Base-by-base conservation (phyloP, 2,113 vertebrate species). In the Amia ocellicauda region DNA sequence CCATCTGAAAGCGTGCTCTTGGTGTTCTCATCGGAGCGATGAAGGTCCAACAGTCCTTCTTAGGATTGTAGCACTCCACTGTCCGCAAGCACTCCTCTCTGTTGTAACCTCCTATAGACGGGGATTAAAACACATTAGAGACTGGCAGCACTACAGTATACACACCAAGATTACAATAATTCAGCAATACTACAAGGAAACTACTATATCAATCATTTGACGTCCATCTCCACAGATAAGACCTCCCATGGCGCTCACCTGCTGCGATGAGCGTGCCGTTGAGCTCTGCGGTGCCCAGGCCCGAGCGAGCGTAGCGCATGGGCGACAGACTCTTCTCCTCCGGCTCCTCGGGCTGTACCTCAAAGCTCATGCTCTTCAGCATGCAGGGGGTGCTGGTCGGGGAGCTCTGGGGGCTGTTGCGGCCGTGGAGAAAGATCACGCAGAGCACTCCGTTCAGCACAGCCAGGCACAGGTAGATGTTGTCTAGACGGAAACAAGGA, bases 1-100 rank as follows among this genome's bases (percentile, higher is more conserved):
- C 93, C 97, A 99, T 99, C 79, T 99, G 97, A 82, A 99, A 99
- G 42, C 97, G 92, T 59, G 97, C 97, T 79, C 97, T 87, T 0
- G 97, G 95, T 14, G 94, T 98, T 74, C 93, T 90, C 96, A 99
- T 99, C 0, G 97, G 95, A 1, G 97, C 93, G 0, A 97, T 83
- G 79, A 99, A 99, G 7, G 90, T 94, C 97, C 97, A 99, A 8
- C 81, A 69, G 80, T 97, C 92, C 26, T 86, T 91, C 2, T 80
- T 87, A 0, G 93, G 93, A 76, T 98, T 88, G 0, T 98, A 99
- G 78, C 95, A 95, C 70, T 99, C 97, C 69, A 99, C 97, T 2
- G 97, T 99, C 76, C 97, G 90, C 74, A 99, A 77, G 74, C 97
- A 99, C 74, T 98, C 97, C 69, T 99, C 94, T 78, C 97, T 83